Percentiles rank a stretch among this genome's conserved stretches.
Conservation (phyloP, 2,888 invertebrate genomes). For the Drosophila pullipes region DNA sequence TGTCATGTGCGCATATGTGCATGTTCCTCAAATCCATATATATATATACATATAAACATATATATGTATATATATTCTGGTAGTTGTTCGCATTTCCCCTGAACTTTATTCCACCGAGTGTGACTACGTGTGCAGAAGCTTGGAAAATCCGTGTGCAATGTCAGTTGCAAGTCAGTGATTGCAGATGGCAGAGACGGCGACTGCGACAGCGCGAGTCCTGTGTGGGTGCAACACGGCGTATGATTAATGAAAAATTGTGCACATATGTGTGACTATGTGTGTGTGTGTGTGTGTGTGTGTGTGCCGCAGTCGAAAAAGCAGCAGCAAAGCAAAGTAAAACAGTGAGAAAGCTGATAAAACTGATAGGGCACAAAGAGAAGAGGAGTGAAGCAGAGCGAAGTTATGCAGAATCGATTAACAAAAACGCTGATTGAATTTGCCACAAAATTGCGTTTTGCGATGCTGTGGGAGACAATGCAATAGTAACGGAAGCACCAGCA, state of each 20-base stretch:
- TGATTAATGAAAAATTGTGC: constrained; percentile 69
- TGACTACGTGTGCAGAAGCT: constrained; percentile 60
- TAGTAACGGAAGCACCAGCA: constrained; percentile 5
- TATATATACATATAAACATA: neutral
- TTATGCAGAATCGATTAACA: constrained; percentile 69
- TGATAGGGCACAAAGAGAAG: neutral
- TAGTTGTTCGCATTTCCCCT: neutral
- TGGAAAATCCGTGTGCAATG: constrained; percentile 74
- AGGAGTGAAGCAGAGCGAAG: neutral
- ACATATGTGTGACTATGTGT: constrained; percentile 14
- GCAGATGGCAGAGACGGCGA: constrained; percentile 26
- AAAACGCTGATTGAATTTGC: constrained; percentile 71
- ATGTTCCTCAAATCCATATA: neutral
- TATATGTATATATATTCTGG: neutral
- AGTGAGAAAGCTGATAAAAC: constrained; percentile 44
- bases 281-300: constrained; percentile 5
- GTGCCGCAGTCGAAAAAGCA: constrained; percentile 28
- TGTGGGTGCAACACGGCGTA: constrained; percentile 73
- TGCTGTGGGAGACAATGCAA: constrained; percentile 30
- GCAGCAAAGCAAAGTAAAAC: constrained; percentile 23
- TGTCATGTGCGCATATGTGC: constrained; percentile 16
- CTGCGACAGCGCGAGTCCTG: constrained; percentile 29
- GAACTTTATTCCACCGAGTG: constrained; percentile 18
- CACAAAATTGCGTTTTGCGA: constrained; percentile 56
- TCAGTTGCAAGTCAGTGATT: constrained; percentile 63